A percentile compares a stretch with the other conserved stretches of the same genome.
phyloP scores from a whole-genome alignment of 2,797 vertebrate species.

The Pangasius macronema region DNA sequence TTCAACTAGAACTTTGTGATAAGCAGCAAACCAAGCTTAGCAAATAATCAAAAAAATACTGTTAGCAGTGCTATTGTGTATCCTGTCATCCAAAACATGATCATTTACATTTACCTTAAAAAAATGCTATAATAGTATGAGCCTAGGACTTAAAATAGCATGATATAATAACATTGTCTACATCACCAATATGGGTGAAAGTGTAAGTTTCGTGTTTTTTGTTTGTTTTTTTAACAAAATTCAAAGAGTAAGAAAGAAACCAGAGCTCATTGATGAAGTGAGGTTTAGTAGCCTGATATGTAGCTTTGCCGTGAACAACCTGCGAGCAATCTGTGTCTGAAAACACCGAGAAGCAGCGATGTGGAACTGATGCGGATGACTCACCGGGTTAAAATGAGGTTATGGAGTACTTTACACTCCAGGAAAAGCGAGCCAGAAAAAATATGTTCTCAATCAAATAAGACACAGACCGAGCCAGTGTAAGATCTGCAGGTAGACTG shows the following conservation, averaged over 20 bases:
- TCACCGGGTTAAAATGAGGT: constrained; percentile 11
- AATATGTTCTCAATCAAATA: constrained; percentile 8
- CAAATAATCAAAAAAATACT: too few relatives aligned
- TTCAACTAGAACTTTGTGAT: background rate
- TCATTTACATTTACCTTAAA: background rate
- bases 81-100: background rate
- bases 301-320: background rate
- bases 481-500: background rate
- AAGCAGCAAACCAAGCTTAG: background rate
- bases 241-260: background rate
- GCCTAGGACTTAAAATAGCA: background rate
- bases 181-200: background rate
- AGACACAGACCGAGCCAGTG: background rate
- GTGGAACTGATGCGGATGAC: constrained; percentile 15
- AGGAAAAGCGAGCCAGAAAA: constrained; percentile 3
- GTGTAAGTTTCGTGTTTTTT: background rate
- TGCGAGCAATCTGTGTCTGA: background rate
- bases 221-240: background rate
- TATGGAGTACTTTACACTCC: background rate
- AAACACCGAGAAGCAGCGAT: background rate
- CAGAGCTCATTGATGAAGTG: background rate
- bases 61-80: too few relatives aligned
- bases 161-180: background rate
- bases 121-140: background rate
- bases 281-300: background rate